phyloP scores from a whole-genome alignment of 2,797 vertebrate species.

The Crocidura indochinensis region DNA sequence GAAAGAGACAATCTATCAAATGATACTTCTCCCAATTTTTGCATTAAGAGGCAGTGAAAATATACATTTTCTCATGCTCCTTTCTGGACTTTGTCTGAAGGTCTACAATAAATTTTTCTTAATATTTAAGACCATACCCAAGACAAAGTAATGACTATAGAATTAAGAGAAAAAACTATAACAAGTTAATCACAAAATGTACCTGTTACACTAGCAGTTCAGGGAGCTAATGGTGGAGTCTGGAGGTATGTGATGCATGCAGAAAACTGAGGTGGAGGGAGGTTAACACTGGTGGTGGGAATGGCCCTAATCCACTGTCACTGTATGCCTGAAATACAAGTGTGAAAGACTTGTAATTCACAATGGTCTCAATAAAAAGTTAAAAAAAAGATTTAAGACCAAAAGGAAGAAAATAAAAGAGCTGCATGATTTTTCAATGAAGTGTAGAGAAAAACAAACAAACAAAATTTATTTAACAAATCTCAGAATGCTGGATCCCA shows the following conservation, averaged over 20 bases:
- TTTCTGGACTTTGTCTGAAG: not conserved
- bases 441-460: not conserved
- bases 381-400: not conserved
- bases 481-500: not conserved
- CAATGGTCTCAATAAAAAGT: too few species aligned
- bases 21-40: not conserved
- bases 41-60: not conserved
- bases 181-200: too few species aligned
- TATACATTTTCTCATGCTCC: not conserved
- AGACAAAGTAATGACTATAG: too few species aligned
- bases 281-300: too few species aligned
- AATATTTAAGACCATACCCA: not conserved
- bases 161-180: too few species aligned
- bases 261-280: too few species aligned
- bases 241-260: too few species aligned
- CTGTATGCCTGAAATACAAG: too few species aligned
- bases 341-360: too few species aligned
- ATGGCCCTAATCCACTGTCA: too few species aligned
- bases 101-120: not conserved
- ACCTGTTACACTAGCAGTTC: too few species aligned
- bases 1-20: not conserved
- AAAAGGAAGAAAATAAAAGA: not conserved
- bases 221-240: too few species aligned
- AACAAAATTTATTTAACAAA: not conserved
- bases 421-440: not conserved